Evolutionary conservation across 1,140 invertebrate species (phyloP), one percentile per base, ranked within the genome.

Genomic region (Fopius arisanus): DNA sequence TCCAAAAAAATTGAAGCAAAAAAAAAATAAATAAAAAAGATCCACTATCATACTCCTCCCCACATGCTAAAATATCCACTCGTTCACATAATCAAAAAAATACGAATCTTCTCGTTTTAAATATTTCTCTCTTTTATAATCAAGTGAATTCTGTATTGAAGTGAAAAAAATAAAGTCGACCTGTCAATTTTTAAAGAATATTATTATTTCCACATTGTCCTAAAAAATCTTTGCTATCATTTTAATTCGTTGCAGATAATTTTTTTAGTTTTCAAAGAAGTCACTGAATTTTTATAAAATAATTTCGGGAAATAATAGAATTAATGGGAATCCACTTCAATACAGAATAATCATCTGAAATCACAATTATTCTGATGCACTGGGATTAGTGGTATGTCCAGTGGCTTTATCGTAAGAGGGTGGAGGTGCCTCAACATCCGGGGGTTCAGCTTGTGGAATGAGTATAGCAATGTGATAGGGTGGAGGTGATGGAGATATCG

Each of bases 391-490:
- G 51, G 14, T 59, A 12, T 69, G 54, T 43, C 68, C 72, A 82
- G 92, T 88, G 70, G 90, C 90, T 76, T 90, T 91, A 59, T 90
- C 90, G 80, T 92, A 92, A 69, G 91, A 90, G 29, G 91, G 92
- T n/a, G 91, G 91, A 2, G 91, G 91, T 9, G 90, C 88, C 77
- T 91, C 90, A 12, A 54, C 12, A n/a, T 88, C 83, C 40, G 85
- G 78, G 4, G 81, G 74, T 73, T 83, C 77, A 21, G 87, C 85
- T 59, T 88, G 88, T 10, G 91, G 91, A 78, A 92, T 89, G 63
- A 92, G 86, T 67, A 92, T 90, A 6, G 92, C 91, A 84, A 92
- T 91, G 82, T 92, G 91, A 86, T 92, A 92, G 4, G 92, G 92
- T 7, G 92, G 91, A 16, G 91, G 91, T 19, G 90, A 72, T n/a